Evolutionary conservation across 2,113 vertebrate species (phyloP).

Genomic region (Panthera leo): DNA sequence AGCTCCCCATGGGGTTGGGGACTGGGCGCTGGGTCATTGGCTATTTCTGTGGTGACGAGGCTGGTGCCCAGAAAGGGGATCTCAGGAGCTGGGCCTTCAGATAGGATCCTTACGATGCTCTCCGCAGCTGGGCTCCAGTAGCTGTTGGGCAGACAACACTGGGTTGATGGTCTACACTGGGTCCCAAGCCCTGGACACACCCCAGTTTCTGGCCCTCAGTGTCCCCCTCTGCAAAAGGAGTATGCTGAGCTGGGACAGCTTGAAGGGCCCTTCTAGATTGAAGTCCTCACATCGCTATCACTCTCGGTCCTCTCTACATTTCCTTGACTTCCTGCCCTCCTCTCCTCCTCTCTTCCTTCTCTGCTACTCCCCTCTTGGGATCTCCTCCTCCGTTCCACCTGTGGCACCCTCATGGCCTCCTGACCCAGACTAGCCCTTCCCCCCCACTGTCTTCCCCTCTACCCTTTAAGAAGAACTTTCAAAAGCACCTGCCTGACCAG

Average conservation of each 20-base stretch:
- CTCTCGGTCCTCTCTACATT: neutral
- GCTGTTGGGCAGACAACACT: neutral
- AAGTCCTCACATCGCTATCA: rapidly evolving
- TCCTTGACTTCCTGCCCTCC: neutral
- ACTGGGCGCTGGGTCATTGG: neutral
- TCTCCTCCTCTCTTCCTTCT: neutral
- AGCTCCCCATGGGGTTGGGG: neutral
- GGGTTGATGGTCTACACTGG: neutral
- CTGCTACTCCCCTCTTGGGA: neutral
- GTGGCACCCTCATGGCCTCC: neutral
- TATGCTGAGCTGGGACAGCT: neutral
- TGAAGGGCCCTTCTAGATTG: neutral
- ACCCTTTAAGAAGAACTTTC: neutral
- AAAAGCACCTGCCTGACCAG: neutral
- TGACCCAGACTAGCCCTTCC: neutral
- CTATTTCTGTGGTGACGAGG: neutral
- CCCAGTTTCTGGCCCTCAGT: neutral
- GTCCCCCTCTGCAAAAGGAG: neutral
- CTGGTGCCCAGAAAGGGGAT: neutral
- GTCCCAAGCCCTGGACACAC: neutral
- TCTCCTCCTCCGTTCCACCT: neutral
- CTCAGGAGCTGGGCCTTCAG: neutral
- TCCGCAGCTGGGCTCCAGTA: neutral
- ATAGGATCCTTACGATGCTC: too few species aligned
- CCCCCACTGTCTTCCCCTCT: neutral